A percentile compares a stretch with the other conserved stretches of the same genome.
phyloP scores from a whole-genome alignment of 2,797 vertebrate genomes.

The Gobio occitaniae region DNA sequence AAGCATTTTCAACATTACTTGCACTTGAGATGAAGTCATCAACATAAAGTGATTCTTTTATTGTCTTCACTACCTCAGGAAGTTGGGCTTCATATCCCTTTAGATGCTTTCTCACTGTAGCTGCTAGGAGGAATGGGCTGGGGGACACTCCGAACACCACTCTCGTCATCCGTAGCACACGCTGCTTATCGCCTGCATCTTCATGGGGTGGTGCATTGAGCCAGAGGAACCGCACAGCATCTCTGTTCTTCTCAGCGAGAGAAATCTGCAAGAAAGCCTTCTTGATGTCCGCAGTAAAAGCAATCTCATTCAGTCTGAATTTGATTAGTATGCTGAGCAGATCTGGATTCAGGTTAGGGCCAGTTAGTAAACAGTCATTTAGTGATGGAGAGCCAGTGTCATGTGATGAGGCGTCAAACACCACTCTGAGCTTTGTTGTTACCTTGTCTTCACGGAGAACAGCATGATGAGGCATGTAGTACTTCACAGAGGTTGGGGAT shows the following conservation, averaged over 20 bases:
- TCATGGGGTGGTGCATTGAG: not conserved
- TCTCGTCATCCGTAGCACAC: slow-evolving; percentile 35
- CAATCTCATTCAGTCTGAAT: too few species aligned
- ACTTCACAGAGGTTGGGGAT: not conserved
- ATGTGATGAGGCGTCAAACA: not conserved
- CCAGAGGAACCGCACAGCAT: slow-evolving; percentile 51
- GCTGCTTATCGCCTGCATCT: not conserved
- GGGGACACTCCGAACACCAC: slow-evolving; percentile 46
- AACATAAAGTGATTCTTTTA: too few species aligned
- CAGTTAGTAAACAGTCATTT: too few species aligned
- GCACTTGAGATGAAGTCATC: too few species aligned
- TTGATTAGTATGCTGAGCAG: too few species aligned
- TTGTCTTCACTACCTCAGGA: slow-evolving; percentile 5
- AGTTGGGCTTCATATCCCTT: slow-evolving; percentile 16
- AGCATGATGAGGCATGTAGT: not conserved
- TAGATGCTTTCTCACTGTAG: slow-evolving; percentile 45
- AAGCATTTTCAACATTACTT: too few species aligned
- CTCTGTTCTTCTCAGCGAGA: slow-evolving; percentile 36
- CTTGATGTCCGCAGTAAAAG: not conserved
- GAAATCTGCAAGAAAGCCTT: slow-evolving; percentile 55
- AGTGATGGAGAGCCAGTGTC: not conserved
- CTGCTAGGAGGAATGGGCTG: slow-evolving; percentile 42
- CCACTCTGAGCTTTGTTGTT: not conserved
- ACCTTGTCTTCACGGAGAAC: not conserved
- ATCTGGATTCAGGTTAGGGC: too few species aligned